A percentile compares a stretch with the other conserved stretches of the same genome.
Evolutionary conservation across 2,113 vertebrate genomes (phyloP).

Genomic region (Sinocyclocheilus grahami): DNA sequence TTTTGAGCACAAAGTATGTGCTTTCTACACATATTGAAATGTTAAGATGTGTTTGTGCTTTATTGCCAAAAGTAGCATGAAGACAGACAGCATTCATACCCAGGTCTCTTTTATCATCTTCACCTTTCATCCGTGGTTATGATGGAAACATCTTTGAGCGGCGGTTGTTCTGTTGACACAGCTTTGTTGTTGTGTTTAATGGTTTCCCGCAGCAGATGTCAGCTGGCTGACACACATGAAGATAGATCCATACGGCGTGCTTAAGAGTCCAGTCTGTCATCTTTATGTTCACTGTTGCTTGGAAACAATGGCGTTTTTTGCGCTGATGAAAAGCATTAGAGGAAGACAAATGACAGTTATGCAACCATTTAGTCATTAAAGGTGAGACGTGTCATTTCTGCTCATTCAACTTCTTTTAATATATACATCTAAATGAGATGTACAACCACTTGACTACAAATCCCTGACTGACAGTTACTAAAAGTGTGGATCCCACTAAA

Average conservation of each 20-base stretch:
- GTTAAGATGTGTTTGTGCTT: not conserved
- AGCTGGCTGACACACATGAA: slow-evolving; percentile 5
- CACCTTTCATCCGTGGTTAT: not conserved
- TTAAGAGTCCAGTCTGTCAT: not conserved
- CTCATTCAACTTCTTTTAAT: too few relatives aligned
- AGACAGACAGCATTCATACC: not conserved
- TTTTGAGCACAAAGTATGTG: too few relatives aligned
- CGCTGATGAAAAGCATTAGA: not conserved
- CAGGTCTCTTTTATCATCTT: not conserved
- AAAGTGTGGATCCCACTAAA: slow-evolving; percentile 52
- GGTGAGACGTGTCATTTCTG: not conserved
- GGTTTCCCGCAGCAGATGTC: not conserved
- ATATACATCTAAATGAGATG: too few relatives aligned
- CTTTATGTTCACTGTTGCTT: slow-evolving; percentile 18
- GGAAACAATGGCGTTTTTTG: slow-evolving; percentile 21
- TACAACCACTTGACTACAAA: slow-evolving; percentile 26
- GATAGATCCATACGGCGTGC: not conserved
- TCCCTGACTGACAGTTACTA: slow-evolving; percentile 35
- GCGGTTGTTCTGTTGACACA: not conserved
- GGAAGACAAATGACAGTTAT: not conserved
- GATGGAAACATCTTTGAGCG: not conserved
- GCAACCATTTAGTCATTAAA: not conserved
- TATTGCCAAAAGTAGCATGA: not conserved
- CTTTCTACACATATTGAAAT: too few relatives aligned
- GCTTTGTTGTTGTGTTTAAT: not conserved